Conservation (phyloP, 2,113 vertebrate genomes). For the Muscicapa adusta region DNA sequence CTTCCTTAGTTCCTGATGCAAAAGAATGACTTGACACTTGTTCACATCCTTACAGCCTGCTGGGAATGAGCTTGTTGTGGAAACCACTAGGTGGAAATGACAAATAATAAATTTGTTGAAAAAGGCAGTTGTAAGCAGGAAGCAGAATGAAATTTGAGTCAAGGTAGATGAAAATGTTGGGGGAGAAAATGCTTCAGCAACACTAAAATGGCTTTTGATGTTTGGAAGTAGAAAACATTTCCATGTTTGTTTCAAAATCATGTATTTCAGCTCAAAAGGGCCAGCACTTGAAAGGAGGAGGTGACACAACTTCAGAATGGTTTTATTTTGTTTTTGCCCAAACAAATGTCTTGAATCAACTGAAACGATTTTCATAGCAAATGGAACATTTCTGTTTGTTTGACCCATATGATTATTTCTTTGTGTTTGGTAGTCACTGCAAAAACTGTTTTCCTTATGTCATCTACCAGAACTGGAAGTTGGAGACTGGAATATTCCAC, state of each 20-base stretch:
- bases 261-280: background rate
- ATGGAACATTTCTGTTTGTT: background rate
- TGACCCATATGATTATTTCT: background rate
- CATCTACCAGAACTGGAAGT: background rate
- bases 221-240: background rate
- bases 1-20: background rate
- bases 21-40: background rate
- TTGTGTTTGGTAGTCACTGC: background rate
- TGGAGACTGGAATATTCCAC: slow-evolving; percentile 21
- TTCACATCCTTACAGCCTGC: background rate
- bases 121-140: background rate
- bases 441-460: background rate
- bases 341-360: background rate
- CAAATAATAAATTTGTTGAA: background rate
- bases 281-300: background rate
- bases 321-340: background rate
- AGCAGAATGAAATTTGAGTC: slow-evolving; percentile 9
- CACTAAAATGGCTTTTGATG: background rate
- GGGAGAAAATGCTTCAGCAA: background rate
- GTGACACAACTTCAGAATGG: background rate
- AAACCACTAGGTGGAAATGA: slow-evolving; percentile 4
- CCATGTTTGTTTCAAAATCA: background rate
- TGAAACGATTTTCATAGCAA: background rate
- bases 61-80: background rate
- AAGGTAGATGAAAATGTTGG: background rate